These are phyloP conservation scores for Muscidifurax raptorellus DNA, from an alignment of 1,140 invertebrate genomes.

Conservation along the genomic window DNA sequence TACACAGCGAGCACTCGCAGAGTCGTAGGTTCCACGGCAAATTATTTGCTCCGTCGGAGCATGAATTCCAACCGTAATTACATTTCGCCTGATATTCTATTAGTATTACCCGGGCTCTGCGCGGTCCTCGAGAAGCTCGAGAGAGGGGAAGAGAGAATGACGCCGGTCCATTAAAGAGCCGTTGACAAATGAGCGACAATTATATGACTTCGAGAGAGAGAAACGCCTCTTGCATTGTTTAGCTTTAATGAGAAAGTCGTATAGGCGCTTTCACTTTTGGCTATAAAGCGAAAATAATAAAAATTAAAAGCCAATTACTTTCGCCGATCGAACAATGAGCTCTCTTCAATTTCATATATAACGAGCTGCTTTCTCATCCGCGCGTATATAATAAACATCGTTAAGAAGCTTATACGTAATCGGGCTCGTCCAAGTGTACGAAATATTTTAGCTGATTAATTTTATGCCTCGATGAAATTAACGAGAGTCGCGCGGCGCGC, in stretches of 20 bases:
- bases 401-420: slow-evolving; percentile 3
- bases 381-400: neutral
- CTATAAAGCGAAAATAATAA: neutral
- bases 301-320: neutral
- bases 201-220: slow-evolving; percentile 12
- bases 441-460: slow-evolving; percentile 34
- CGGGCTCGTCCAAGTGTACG: neutral
- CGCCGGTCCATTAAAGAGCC: slow-evolving; percentile 24
- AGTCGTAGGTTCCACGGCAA: slow-evolving; percentile 69
- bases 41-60: slow-evolving; percentile 76
- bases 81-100: slow-evolving; percentile 76
- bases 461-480: slow-evolving; percentile 36
- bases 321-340: neutral
- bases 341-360: neutral
- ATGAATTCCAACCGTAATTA: slow-evolving; percentile 76
- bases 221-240: neutral
- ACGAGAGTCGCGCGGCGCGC: slow-evolving; percentile 7
- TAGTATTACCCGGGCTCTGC: slow-evolving; percentile 68
- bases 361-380: neutral
- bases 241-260: neutral
- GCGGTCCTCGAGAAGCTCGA: slow-evolving; percentile 38
- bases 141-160: slow-evolving; percentile 14
- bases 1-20: slow-evolving; percentile 58
- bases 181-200: slow-evolving; percentile 47
- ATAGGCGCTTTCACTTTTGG: neutral